Base-by-base conservation (phyloP, 2,113 vertebrate genomes). In the Columba livia region DNA sequence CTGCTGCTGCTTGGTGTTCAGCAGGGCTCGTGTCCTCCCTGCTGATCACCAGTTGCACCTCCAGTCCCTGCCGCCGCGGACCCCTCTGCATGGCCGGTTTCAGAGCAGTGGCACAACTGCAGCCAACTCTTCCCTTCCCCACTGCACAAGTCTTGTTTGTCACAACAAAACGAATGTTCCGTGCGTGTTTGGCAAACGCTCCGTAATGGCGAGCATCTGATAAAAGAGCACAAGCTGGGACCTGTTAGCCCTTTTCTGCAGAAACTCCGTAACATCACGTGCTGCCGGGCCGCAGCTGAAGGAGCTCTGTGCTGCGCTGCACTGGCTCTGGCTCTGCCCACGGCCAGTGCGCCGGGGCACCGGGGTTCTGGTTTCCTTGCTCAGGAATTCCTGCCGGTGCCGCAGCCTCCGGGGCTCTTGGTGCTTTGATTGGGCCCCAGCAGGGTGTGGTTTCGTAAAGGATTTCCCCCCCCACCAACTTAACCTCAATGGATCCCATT, bases 211-310 rank as follows among this genome's bases (percentile, higher is more conserved):
- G 83, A 77, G 48, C 54, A 74, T 83, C 93, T 80, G 94, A 94
- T 98, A 96, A 94, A 93, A 54, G 44, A 79, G 89, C 82, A 47
- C 93, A 96, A 95, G 91, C 91, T 83, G 74, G 58, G 89, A 80
- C 95, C 87, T 93, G 94, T 91, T 53, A 73, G 32, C 19, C 50
- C 61, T 85, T 80, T 92, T 58, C 87, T 82, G 3, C 62, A 90
- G 90, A 88, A 94, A 48, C 90, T 85, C 77, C 57, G 5, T 31
- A 32, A 34, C 79, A 60, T 73, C 61, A 88, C 17, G 5, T 89
- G 91, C 56, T 92, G 42, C n/a, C n/a, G 15, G 69, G 71, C 87
- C 94, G 95, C 90, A 42, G 61, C 21, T 51, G 70, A 91, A 57
- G 56, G 32, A 65, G 72, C 85, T 90, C 71, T 12, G 28, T 79